Evolutionary conservation across 2,113 vertebrate genomes (phyloP), one percentile per base, ranked within the genome.

Genomic region (Dissostichus mawsoni): DNA sequence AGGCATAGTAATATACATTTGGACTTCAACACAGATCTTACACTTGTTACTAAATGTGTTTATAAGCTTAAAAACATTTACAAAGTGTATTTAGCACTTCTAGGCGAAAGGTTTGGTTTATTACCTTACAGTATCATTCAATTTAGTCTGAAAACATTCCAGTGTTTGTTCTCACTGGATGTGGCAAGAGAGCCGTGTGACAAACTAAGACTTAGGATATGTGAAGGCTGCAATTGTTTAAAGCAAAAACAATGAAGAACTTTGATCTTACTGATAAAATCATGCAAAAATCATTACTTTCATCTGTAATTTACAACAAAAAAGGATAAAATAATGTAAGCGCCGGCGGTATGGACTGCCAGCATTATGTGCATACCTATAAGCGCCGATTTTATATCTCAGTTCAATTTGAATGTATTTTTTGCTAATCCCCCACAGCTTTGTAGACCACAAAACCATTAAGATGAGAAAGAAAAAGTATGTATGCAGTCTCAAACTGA

Each of bases 361-460:
- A 65, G 69, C 56, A 69, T 8, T 11, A 57, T n/a, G 11, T 56
- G 48, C 48, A 11, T n/a, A 13, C 9, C 71, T 53, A 47, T 74
- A 69, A 6, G 29, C 33, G 17, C n/a, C 7, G 53, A 33, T 53
- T 45, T 65, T 64, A 45, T 65, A 52, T 20, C 18, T 69, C 64
- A 18, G 36, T 25, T 51, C 63, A 66, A 1, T 63, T 55, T 51
- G 63, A 69, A 67, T 45, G 69, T 36, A 23, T 74, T 66, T 45
- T 61, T 56, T 58, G 29, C 44, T 88, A 53, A 78, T 70, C 72
- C 59, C 59, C 62, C 1, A 55, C 66, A 80, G 76, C 77, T 71
- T 63, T 2, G 41, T 18, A 53, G 59, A 67, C 10, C 47, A 44
- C 20, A 70, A 62, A 77, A 57, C 20, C 56, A 83, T 70, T 80